Conservation (phyloP, 1,140 invertebrate genomes). For the Sitodiplosis mosellana region DNA sequence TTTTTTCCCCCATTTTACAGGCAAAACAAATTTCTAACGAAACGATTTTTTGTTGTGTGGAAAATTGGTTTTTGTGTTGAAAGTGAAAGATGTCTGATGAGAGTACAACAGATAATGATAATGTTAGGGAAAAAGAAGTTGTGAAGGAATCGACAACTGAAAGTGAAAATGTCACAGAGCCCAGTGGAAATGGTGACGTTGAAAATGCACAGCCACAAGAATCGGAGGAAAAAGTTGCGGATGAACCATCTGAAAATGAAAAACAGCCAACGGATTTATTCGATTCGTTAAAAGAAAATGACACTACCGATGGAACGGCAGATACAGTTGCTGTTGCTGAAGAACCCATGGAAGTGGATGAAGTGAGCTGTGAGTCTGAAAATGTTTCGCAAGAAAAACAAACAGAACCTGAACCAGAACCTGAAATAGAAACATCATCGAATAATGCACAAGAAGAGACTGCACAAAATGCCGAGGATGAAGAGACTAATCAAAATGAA, state of each 20-base stretch:
- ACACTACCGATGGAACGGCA: slow-evolving; percentile 1
- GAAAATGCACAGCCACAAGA: not conserved
- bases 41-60: no score
- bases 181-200: not conserved
- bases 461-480: not conserved
- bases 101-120: slow-evolving; percentile 4
- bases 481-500: no score
- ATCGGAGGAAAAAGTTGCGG: not conserved
- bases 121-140: slow-evolving; percentile 5
- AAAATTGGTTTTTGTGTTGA: no score
- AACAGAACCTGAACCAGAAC: not conserved
- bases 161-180: not conserved
- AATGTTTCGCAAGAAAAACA: slow-evolving; percentile 2
- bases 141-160: slow-evolving; percentile 1
- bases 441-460: not conserved
- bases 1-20: no score
- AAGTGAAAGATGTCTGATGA: slow-evolving; percentile 1
- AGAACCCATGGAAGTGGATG: slow-evolving; percentile 2
- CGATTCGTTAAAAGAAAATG: not conserved
- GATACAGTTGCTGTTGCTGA: slow-evolving; percentile 4
- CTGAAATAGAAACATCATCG: no score
- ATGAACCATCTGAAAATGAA: not conserved
- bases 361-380: slow-evolving; percentile 1
- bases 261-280: not conserved
- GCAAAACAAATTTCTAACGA: no score